Evolutionary conservation across 2,113 vertebrate genomes (phyloP), one percentile per base, ranked within the genome.

Genomic region (Pluvialis apricaria): DNA sequence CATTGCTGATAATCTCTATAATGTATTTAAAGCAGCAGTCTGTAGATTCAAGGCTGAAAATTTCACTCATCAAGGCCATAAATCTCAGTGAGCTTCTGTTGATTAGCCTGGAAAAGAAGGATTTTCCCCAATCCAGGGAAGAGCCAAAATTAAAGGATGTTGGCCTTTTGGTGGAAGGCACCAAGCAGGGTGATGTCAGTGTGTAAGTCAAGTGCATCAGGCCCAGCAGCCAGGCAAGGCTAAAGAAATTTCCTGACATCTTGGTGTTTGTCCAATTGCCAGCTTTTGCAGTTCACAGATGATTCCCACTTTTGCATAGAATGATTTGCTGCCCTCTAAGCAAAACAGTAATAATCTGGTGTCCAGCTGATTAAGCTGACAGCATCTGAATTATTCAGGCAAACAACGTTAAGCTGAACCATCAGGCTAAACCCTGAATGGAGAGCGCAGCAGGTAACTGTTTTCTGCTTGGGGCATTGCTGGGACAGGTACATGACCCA

Each of bases 1-100:
- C 98, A 98, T 98, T 98, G 96, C 98, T 94, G 98, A 98, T 98
- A 97, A 98, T 98, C 97, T 98, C 97, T 97, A 71, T 98, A 98
- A 98, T 97, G 96, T 95, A 96, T 98, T 98, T 98, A 98, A 98
- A 97, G 94, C 45, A 69, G 88, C 95, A 94, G 94, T 84, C 94
- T 97, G 97, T 97, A 96, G 96, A 89, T 96, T 97, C 82, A 86
- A 94, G 96, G 95, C 69, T 97, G 47, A 91, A 97, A 93, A 96
- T 97, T 93, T 96, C 95, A 97, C 89, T 96, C 96, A 97, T 92
- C 96, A n/a, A 76, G 92, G 87, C 72, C 77, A 94, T 93, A 98
- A 98, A 98, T 98, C 95, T 92, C 54, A 69, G 96, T 97, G 92
- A 70, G 32, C 14, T 96, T 95, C 84, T 97, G 94, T 66, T 97